Evolutionary conservation across 2,888 invertebrate genomes (phyloP), one percentile per base, ranked within the genome.

Genomic region (Griposia aprilina): DNA sequence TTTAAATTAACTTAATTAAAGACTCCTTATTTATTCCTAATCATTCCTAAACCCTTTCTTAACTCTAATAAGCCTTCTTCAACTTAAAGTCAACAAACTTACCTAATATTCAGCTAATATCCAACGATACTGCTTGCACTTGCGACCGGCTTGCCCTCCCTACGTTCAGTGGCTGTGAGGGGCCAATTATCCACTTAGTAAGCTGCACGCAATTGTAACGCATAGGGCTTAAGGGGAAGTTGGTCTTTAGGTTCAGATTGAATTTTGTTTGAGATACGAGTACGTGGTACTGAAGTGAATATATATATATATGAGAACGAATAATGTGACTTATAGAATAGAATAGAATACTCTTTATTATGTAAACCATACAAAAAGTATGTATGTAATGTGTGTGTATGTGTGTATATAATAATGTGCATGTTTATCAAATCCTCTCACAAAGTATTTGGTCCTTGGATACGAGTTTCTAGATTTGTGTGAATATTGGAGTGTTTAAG

Each of bases 141-240:
- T 73, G 84, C 60, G 79, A 48, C 23, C 73, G 45, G 78, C 66
- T 67, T 15, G 82, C 75, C 68, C 76, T 84, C 84, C 74, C 65
- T 80, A 65, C 76, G 76, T 66, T 78, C 79, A 80, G 74, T 87
- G 87, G 63, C 86, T 72, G 59, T 26, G 72, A 76, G 65, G 11
- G 13, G 68, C 74, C 87, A 87, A 87, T 87, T 87, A 87, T 86
- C 82, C 84, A 82, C 84, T 87, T 82, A 74, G 74, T 67, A 68
- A 65, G 70, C n/a, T 85, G 85, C 84, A 87, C 82, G 87, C 86
- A 86, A 84, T 85, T 76, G 84, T 80, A 80, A 86, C 86, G 82
- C 86, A 86, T 85, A 80, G 78, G 83, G 80, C 73, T 87, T 87
- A 87, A 87, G 84, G 79, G 26, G 85, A 76, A 87, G 87, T 59